Evolutionary conservation across 2,113 vertebrate species (phyloP).

Genomic region (Psittacula cyanocephala): DNA sequence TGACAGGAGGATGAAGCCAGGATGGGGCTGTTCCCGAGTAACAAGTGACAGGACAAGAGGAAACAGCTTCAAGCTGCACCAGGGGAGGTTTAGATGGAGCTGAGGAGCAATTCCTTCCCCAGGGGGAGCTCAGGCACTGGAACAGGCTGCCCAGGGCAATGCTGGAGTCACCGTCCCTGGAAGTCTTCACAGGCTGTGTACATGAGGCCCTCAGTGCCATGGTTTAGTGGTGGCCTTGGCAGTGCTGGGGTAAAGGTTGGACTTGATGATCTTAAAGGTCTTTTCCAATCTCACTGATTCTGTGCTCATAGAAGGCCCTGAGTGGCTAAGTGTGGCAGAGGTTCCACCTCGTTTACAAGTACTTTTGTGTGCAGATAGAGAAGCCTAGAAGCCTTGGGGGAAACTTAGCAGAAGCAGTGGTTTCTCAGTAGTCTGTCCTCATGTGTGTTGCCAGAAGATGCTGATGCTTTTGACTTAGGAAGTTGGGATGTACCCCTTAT

Average conservation of each 20-base stretch:
- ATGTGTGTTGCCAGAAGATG: background rate
- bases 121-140: background rate
- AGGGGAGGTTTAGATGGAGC: background rate
- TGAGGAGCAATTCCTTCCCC: background rate
- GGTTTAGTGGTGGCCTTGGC: background rate
- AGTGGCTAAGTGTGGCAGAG: background rate
- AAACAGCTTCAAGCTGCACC: background rate
- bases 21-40: background rate
- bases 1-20: background rate
- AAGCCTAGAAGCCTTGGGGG: accelerated
- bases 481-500: background rate
- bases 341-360: background rate
- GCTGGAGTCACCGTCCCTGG: background rate
- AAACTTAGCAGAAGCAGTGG: background rate
- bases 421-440: background rate
- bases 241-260: background rate
- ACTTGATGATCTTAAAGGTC: background rate
- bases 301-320: background rate
- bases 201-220: background rate
- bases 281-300: background rate
- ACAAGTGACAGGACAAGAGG: background rate
- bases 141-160: background rate
- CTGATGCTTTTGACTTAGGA: background rate
- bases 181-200: background rate
- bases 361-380: background rate